Evolutionary conservation across 2,888 invertebrate species (phyloP).

Genomic region (Heteropelma amictum): DNA sequence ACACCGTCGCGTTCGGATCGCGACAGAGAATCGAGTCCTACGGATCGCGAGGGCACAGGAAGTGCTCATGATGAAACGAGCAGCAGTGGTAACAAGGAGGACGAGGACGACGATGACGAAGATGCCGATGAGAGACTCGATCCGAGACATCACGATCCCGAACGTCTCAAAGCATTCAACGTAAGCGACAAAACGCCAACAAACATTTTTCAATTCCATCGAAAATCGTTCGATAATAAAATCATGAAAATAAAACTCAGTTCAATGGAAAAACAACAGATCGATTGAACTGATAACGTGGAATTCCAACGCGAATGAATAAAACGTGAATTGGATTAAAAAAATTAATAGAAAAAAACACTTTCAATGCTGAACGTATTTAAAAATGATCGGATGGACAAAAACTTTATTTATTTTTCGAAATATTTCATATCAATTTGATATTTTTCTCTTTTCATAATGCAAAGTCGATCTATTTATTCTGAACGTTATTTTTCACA

Average conservation of each 20-base stretch:
- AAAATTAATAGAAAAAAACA: too few relatives aligned
- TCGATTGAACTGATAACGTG: too few relatives aligned
- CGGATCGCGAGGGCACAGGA: conserved; percentile 81
- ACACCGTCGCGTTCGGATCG: conserved; percentile 76
- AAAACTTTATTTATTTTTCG: too few relatives aligned
- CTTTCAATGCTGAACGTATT: too few relatives aligned
- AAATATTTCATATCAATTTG: too few relatives aligned
- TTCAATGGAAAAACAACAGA: too few relatives aligned
- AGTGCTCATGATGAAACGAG: conserved; percentile 92
- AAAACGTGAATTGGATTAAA: too few relatives aligned
- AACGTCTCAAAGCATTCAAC: conserved; percentile 96
- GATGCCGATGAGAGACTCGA: conserved; percentile 95
- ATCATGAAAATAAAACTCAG: not conserved
- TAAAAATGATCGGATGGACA: too few relatives aligned
- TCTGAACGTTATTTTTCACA: too few relatives aligned
- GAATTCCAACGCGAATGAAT: too few relatives aligned
- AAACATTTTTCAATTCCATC: not conserved
- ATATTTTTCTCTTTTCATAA: too few relatives aligned
- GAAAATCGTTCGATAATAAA: not conserved
- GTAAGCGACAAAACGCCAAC: conserved; percentile 81
- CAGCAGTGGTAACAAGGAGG: conserved; percentile 91
- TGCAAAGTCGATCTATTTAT: too few relatives aligned
- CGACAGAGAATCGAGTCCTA: conserved; percentile 84
- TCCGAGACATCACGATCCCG: conserved; percentile 93
- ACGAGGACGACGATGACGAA: conserved; percentile 93